Evolutionary conservation across 2,113 vertebrate genomes (phyloP).

Genomic region (Condylura cristata): DNA sequence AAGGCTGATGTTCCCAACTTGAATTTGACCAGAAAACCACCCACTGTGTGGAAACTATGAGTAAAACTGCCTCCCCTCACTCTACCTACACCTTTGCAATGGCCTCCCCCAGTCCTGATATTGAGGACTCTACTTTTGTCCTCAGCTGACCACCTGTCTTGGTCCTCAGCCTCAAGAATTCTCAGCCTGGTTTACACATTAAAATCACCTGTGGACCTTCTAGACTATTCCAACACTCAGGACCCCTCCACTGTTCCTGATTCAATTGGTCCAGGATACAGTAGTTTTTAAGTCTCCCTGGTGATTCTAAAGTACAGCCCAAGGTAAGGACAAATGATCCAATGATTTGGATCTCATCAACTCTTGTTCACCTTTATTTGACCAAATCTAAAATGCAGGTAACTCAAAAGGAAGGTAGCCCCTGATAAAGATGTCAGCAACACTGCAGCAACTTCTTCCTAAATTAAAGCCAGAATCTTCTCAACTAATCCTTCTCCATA

Average conservation of each 20-base stretch:
- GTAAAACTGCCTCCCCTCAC: neutral
- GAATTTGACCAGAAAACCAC: neutral
- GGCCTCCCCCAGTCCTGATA: neutral
- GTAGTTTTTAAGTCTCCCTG: neutral
- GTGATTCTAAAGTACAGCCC: neutral
- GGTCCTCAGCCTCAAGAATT: neutral
- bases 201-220: neutral
- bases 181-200: neutral
- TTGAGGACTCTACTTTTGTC: neutral
- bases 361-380: neutral
- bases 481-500: constrained; percentile 36
- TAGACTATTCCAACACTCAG: neutral
- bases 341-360: neutral
- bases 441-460: neutral
- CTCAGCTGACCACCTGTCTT: neutral
- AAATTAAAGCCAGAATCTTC: constrained; percentile 36
- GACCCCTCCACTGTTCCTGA: neutral
- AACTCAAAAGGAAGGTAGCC: neutral
- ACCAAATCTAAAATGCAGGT: neutral
- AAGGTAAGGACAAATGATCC: neutral
- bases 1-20: neutral
- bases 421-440: neutral
- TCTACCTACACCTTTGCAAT: no score
- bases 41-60: neutral
- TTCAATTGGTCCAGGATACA: neutral